Conservation (phyloP, 2,888 invertebrate species). For the Molorchus minor region DNA sequence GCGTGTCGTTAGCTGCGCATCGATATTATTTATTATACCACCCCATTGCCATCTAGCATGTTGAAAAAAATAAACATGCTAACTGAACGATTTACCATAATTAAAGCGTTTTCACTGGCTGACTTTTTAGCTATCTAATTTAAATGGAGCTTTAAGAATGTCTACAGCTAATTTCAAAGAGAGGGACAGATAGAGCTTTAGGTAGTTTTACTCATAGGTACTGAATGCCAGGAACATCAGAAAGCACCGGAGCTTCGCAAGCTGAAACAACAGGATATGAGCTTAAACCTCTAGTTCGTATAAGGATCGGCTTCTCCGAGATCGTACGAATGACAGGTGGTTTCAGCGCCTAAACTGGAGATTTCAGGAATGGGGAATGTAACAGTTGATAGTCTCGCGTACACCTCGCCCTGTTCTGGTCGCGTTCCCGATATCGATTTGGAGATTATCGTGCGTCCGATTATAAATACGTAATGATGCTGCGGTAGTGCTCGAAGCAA, state of each 20-base stretch:
- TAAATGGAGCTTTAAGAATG: not conserved
- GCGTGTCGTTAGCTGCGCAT: too few relatives aligned
- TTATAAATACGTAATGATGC: constrained; percentile 21
- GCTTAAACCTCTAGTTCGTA: constrained; percentile 14
- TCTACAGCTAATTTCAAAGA: too few relatives aligned
- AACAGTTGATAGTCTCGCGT: constrained; percentile 17
- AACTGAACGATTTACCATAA: too few relatives aligned
- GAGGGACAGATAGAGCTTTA: too few relatives aligned
- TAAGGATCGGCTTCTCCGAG: constrained; percentile 7
- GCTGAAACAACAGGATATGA: constrained; percentile 13
- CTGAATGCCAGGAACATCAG: too few relatives aligned
- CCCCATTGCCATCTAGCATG: too few relatives aligned
- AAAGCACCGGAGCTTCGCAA: too few relatives aligned
- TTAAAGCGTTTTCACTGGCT: not conserved
- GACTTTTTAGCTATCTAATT: not conserved
- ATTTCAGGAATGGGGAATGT: constrained; percentile 11
- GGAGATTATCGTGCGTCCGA: constrained; percentile 28
- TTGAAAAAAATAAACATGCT: too few relatives aligned
- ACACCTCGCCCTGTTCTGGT: constrained; percentile 15
- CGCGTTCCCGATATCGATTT: constrained; percentile 33
- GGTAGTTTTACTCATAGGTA: too few relatives aligned
- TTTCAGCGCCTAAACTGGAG: constrained; percentile 17
- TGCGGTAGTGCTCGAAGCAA: constrained; percentile 20
- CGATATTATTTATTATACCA: too few relatives aligned
- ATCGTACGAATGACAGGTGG: constrained; percentile 27